These are phyloP conservation scores for Xiphophorus hellerii DNA, from an alignment of 2,113 vertebrate genomes.

Conservation along the genomic window DNA sequence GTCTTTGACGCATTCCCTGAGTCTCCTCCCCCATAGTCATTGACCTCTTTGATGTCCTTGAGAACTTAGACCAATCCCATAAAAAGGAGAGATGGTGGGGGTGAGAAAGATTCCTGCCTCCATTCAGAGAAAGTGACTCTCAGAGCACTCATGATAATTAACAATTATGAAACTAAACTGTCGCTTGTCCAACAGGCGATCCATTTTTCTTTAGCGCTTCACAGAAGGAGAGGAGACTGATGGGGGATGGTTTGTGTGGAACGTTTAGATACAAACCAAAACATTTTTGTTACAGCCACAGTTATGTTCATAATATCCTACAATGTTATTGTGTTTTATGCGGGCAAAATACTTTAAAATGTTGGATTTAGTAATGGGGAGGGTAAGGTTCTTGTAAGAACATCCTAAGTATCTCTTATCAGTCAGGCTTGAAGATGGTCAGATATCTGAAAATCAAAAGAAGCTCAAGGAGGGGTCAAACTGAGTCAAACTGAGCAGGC, in stretches of 20 bases:
- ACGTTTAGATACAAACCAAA: constrained; percentile 56
- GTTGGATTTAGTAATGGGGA: too few species aligned
- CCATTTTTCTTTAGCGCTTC: constrained; percentile 69
- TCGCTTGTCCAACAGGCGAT: constrained; percentile 69
- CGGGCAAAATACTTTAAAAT: too few species aligned
- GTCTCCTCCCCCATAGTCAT: constrained; percentile 41
- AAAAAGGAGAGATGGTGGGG: constrained; percentile 61
- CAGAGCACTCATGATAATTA: constrained; percentile 81
- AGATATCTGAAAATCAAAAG: not conserved
- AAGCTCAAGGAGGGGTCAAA: not conserved
- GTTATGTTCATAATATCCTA: constrained; percentile 51
- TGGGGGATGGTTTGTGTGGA: constrained; percentile 40
- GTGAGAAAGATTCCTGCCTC: constrained; percentile 32
- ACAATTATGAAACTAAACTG: constrained; percentile 74
- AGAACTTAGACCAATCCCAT: constrained; percentile 74
- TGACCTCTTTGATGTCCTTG: constrained; percentile 78
- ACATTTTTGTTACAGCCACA: constrained; percentile 27
- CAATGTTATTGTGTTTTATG: not conserved
- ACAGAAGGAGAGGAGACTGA: not conserved
- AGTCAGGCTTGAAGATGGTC: not conserved
- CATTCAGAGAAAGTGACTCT: constrained; percentile 73
- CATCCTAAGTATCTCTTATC: not conserved
- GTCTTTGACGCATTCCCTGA: constrained; percentile 49
- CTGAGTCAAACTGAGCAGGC: not conserved
- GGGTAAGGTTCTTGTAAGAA: not conserved